A percentile compares a stretch with the other conserved stretches of the same genome.
Conservation (phyloP, 2,888 invertebrate species). For the Lasioglossum oenotherae region DNA sequence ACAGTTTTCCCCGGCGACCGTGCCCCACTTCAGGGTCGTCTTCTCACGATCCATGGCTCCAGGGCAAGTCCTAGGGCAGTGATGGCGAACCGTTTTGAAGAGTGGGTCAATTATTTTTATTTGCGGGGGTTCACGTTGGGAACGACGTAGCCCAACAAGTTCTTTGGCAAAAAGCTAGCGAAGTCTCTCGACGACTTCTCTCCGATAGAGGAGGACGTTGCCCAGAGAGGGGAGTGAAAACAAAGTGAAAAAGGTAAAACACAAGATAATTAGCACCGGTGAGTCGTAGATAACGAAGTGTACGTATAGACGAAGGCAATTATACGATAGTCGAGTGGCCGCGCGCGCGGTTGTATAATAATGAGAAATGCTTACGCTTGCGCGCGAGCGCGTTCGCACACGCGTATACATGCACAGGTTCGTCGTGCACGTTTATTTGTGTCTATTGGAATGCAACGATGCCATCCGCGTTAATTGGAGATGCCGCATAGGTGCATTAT, state of each 20-base stretch:
- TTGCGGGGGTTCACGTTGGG: not conserved
- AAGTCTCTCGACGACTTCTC: not conserved
- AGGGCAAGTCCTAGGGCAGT: not conserved
- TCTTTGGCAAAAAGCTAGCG: not conserved
- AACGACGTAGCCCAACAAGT: slow-evolving; percentile 15
- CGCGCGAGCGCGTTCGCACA: not conserved
- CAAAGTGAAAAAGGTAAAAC: not conserved
- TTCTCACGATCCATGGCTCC: not conserved
- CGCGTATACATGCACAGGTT: not conserved
- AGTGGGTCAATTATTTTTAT: too few species aligned
- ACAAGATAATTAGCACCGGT: slow-evolving; percentile 56
- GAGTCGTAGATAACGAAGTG: slow-evolving; percentile 60
- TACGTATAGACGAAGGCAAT: slow-evolving; percentile 53
- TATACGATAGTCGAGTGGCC: slow-evolving; percentile 50
- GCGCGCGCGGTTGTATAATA: slow-evolving; percentile 46
- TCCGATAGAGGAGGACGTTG: not conserved
- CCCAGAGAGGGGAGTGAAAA: too few species aligned
- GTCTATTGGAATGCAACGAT: slow-evolving; percentile 66
- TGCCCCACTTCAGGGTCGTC: not conserved
- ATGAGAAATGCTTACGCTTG: slow-evolving; percentile 51
- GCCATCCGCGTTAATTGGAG: slow-evolving; percentile 68
- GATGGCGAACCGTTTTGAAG: too few species aligned
- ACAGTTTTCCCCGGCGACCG: not conserved
- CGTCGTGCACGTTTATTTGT: slow-evolving; percentile 54
- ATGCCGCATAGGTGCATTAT: slow-evolving; percentile 62